A percentile compares a stretch with the other conserved stretches of the same genome.
These are phyloP conservation scores for Ormyrus pomaceus DNA, from an alignment of 2,888 invertebrate species.

Conservation along the genomic window DNA sequence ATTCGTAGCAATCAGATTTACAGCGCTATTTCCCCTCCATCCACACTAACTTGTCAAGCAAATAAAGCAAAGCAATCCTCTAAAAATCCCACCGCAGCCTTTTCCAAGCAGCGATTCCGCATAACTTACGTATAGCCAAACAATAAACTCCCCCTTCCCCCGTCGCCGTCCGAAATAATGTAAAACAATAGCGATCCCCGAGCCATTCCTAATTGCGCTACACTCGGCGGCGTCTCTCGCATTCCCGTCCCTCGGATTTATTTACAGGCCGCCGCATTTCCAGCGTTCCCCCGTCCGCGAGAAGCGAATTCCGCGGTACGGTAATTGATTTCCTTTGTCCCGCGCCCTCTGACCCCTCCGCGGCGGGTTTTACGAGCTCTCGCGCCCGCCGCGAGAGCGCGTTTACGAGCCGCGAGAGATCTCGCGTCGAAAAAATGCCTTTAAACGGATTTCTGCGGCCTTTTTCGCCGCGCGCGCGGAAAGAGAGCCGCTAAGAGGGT, in stretches of 20 bases:
- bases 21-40: no score
- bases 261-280: not conserved
- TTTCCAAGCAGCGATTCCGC: no score
- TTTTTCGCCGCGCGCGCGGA: not conserved
- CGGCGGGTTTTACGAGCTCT: not conserved
- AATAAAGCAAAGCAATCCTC: no score
- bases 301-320: not conserved
- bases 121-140: not conserved
- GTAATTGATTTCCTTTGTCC: conserved; percentile 46
- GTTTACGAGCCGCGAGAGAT: not conserved
- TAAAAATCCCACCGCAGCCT: no score
- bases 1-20: no score
- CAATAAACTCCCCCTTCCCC: no score
- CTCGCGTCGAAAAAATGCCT: not conserved
- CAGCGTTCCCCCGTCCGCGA: not conserved
- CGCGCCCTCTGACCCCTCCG: not conserved
- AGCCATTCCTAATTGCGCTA: not conserved
- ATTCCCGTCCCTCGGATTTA: not conserved
- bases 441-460: not conserved
- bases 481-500: no score
- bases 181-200: not conserved
- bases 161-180: not conserved
- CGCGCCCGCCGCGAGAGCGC: not conserved
- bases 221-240: not conserved
- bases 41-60: no score